Evolutionary conservation across 1,140 invertebrate species (phyloP).

Genomic region (Polypedilum pembai): DNA sequence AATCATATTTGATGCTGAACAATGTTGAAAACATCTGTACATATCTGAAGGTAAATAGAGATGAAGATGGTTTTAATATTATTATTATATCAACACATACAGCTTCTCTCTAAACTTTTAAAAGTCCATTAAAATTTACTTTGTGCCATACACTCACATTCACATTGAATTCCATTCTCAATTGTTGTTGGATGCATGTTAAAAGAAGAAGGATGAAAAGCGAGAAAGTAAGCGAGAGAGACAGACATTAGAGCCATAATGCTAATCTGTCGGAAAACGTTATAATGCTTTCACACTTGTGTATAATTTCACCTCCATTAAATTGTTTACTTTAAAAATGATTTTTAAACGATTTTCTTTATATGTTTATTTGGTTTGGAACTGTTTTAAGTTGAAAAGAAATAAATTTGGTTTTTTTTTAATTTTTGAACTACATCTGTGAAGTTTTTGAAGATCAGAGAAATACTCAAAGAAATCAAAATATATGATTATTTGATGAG

Average conservation of each 20-base stretch:
- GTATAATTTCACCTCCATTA: background rate
- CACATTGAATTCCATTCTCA: background rate
- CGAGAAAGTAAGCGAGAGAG: background rate
- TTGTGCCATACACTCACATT: background rate
- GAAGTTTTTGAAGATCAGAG: too few relatives aligned
- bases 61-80: background rate
- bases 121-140: slow-evolving; percentile 19
- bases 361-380: too few relatives aligned
- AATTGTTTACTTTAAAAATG: background rate
- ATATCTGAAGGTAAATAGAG: background rate
- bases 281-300: slow-evolving; percentile 1
- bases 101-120: background rate
- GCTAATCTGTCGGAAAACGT: background rate
- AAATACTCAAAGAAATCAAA: too few relatives aligned
- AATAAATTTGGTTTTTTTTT: too few relatives aligned
- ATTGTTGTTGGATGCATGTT: too few relatives aligned
- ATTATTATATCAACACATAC: background rate
- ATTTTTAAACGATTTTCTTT: too few relatives aligned
- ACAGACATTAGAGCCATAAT: slow-evolving; percentile 11
- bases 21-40: background rate
- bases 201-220: background rate
- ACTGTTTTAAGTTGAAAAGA: too few relatives aligned
- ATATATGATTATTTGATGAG: too few relatives aligned
- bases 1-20: background rate
- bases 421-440: too few relatives aligned